Base-by-base conservation (phyloP, 2,797 vertebrate species). In the Dipus sagitta region DNA sequence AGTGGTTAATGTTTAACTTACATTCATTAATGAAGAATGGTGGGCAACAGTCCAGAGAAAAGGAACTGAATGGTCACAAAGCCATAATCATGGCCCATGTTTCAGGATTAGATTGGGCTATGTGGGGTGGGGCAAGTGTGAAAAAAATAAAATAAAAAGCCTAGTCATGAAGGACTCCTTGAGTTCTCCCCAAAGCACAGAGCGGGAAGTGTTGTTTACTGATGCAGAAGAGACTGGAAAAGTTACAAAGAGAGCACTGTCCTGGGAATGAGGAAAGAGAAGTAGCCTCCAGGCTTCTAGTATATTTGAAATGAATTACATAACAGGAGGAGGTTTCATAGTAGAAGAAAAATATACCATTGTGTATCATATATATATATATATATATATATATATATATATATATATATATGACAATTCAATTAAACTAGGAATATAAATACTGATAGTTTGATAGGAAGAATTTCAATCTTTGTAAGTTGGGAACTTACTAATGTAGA, bases 381-480 rank as follows among this genome's bases (percentile, higher is more conserved):
- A 17, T 58, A 74, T 38, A 54, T 78, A 2, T 30, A 38, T 26
- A 17, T 58, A 74, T 58, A 90, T 68, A 71, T 30, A 60, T 52
- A 20, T n/a, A 26, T 58, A 75, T n/a, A 38, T 18, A 7, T 38
- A 54, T 54, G 32, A 81, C 24, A 67, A 67, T 62, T 28, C 42
- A 83, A 11, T 38, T 86, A 83, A 90, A 83, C 15, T 93, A 47
- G 71, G 26, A 18, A 88, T 72, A 38, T 21, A 75, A 77, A 11
- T 47, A 3, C 20, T 93, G 85, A 94, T 24, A 93, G 23, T 14
- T 80, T 85, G 78, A 91, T 47, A 93, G 32, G 65, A 82, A 90
- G 18, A 20, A 23, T 75, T 93, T 91, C 81, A 92, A 90, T 15
- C 47, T 70, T n/a, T 28, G 88, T 71, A 88, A 92, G 87, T 32